Base-by-base conservation (phyloP, 2,888 invertebrate species). In the Erebia ligea region DNA sequence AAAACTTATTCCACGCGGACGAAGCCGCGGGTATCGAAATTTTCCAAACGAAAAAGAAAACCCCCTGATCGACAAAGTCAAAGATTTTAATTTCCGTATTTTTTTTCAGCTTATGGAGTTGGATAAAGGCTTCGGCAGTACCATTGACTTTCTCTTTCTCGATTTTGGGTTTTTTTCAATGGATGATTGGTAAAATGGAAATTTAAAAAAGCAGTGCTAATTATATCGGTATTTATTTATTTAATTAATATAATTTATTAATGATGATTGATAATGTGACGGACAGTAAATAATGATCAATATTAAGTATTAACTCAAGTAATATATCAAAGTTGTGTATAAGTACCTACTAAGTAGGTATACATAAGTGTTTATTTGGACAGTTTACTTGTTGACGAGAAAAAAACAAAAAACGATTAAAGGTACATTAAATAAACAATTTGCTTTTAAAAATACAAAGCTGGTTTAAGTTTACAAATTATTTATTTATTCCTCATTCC, bases 71-170 rank as follows among this genome's bases (percentile, higher is more conserved):
- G 45, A 11, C 10, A 45, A 45, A 45, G 3, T 52, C 13, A 40
- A 15, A 40, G 13, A 40, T 40, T 9, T 40, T 13, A 21, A 4
- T 40, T 42, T 15, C 67, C 34, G 67, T 76, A 66, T 73, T 72
- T 77, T 77, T 84, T 92, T 93, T 71, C 91, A 97, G 97, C 81
- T 82, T 97, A 17, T 95, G 95, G 95, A 95, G 95, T 68, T 97
- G 97, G 97, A 91, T 97, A 71, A 95, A 95, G 87, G 97, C 97
- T 11, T 96, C 97, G 3, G 95, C 95, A 17, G 93, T 97, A 68
- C 97, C 98, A n/a, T 86, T 98, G n/a, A 94, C 95, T 65, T 96
- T 97, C 92, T 97, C 97, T 0, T 96, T 97, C 80, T 92, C 95
- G 0, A 95, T 97, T 71, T 89, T 98, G 71, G 95, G 94, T 52